A percentile compares a stretch with the other conserved stretches of the same genome.
phyloP scores from a whole-genome alignment of 1,140 invertebrate genomes.

The Hermatobates lingyangjiaoensis region DNA sequence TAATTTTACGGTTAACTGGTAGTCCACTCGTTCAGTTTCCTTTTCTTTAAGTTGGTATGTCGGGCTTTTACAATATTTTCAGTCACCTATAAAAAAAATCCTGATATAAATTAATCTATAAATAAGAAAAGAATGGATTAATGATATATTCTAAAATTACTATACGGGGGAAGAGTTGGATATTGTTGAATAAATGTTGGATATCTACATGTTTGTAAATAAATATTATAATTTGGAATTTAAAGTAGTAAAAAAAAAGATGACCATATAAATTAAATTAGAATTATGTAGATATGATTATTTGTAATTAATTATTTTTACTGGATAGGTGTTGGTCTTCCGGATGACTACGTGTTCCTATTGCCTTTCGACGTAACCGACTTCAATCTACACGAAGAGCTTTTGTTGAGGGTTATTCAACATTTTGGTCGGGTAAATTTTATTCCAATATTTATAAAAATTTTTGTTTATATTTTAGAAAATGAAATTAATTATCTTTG shows the following conservation, averaged over 20 bases:
- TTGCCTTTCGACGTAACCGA: constrained; percentile 51
- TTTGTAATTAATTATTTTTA: neutral
- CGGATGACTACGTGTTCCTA: constrained; percentile 41
- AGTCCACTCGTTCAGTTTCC: too few relatives aligned
- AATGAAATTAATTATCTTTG: neutral
- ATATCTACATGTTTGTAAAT: neutral
- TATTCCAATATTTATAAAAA: neutral
- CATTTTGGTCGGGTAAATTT: constrained; percentile 44
- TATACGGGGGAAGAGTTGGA: too few relatives aligned
- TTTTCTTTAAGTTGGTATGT: too few relatives aligned
- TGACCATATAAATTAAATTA: neutral
- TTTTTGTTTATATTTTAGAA: neutral
- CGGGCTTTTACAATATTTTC: too few relatives aligned
- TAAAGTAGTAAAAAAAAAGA: too few relatives aligned
- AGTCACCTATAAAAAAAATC: too few relatives aligned
- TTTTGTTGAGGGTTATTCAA: constrained; percentile 41
- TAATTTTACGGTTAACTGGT: too few relatives aligned
- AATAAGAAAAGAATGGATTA: too few relatives aligned
- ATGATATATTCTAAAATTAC: too few relatives aligned
- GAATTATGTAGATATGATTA: neutral
- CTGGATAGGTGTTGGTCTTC: too few relatives aligned
- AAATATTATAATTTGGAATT: neutral
- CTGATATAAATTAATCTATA: too few relatives aligned
- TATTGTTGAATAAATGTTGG: neutral
- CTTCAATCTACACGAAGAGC: constrained; percentile 35